phyloP scores from a whole-genome alignment of 1,140 invertebrate genomes.

The Drosophila tsacasi region DNA sequence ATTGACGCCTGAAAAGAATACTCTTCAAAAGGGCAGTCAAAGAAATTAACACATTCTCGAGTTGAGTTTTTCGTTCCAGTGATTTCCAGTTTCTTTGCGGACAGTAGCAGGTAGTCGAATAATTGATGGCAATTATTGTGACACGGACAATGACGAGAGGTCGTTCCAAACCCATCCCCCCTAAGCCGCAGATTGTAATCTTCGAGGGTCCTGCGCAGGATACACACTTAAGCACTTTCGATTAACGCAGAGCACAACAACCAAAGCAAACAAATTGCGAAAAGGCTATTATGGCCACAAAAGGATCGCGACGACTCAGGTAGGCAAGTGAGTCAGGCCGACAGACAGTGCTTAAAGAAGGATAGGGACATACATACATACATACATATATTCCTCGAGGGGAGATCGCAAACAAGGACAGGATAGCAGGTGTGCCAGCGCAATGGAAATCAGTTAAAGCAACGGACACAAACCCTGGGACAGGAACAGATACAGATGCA shows the following conservation, averaged over 20 bases:
- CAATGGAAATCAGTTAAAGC: constrained; percentile 71
- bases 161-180: constrained; percentile 30
- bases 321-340: constrained; percentile 30
- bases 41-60: constrained; percentile 61
- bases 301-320: constrained; percentile 54
- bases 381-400: background rate
- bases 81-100: constrained; percentile 8
- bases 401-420: constrained; percentile 30
- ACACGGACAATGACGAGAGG: constrained; percentile 56
- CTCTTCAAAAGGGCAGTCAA: constrained; percentile 24
- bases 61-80: constrained; percentile 28
- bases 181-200: constrained; percentile 51
- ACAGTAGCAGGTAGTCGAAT: constrained; percentile 68
- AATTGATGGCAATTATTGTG: constrained; percentile 78
- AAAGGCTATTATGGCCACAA: constrained; percentile 58
- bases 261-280: constrained; percentile 53
- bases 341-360: constrained; percentile 3
- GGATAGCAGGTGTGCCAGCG: constrained; percentile 66
- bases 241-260: constrained; percentile 56
- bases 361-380: background rate
- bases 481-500: constrained; percentile 24
- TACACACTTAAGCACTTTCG: constrained; percentile 62
- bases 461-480: constrained; percentile 14
- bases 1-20: constrained; percentile 54
- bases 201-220: constrained; percentile 50